A percentile compares a stretch with the other conserved stretches of the same genome.
Conservation (phyloP, 2,888 invertebrate species). For the Alitta virens region DNA sequence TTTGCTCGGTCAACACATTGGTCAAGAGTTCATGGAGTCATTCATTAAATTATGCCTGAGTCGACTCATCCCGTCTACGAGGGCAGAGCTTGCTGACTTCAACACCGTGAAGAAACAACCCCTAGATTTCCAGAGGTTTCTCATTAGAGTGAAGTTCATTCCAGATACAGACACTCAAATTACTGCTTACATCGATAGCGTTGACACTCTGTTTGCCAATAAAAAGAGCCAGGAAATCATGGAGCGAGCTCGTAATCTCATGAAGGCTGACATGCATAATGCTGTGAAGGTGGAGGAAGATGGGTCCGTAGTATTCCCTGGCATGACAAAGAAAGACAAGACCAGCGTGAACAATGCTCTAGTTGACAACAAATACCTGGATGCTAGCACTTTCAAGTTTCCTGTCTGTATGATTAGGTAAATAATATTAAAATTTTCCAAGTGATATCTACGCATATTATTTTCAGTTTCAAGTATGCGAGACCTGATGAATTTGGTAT, state of each 20-base stretch:
- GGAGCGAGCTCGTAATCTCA: conserved; percentile 69
- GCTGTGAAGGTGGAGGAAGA: conserved; percentile 57
- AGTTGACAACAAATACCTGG: conserved; percentile 36
- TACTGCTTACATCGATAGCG: conserved; percentile 70
- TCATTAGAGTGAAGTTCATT: conserved; percentile 60
- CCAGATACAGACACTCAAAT: conserved; percentile 58
- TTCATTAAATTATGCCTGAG: conserved; percentile 74
- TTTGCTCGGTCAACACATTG: conserved; percentile 11
- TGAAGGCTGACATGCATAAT: conserved; percentile 78
- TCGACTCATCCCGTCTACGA: conserved; percentile 74
- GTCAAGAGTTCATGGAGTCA: conserved; percentile 62
- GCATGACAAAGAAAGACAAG: conserved; percentile 14
- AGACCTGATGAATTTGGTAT: too few relatives aligned
- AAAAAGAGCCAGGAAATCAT: conserved; percentile 74
- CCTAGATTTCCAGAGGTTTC: conserved; percentile 66
- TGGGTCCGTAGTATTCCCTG: conserved; percentile 30
- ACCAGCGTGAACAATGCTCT: conserved; percentile 31
- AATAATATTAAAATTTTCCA: too few relatives aligned
- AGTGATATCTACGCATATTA: too few relatives aligned
- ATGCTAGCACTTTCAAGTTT: conserved; percentile 56
- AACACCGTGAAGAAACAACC: conserved; percentile 66
- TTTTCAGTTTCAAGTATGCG: too few relatives aligned
- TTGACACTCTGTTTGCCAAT: conserved; percentile 74
- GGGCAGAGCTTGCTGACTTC: conserved; percentile 70
- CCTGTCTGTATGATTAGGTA: conserved; percentile 63